Base-by-base conservation (phyloP, 2,113 vertebrate genomes). In the Serinus canaria region DNA sequence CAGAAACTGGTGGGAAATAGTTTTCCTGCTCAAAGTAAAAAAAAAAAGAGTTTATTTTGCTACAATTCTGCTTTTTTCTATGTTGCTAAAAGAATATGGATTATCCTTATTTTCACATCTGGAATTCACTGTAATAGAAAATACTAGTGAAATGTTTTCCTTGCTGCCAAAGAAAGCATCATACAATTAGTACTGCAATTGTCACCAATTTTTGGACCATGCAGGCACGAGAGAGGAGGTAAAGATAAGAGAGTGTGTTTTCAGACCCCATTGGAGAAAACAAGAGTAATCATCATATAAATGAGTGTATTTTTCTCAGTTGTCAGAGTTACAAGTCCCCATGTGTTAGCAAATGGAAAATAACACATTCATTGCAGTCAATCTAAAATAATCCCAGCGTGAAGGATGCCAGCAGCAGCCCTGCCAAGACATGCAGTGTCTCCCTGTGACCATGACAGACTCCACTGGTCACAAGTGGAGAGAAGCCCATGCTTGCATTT, bases 301-400 rank as follows among this genome's bases (percentile, higher is more conserved):
- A 97, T 96, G 68, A 97, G 80, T 87, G 79, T 56, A 76, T 95
- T 97, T 97, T 92, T 94, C 94, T 95, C 95, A 93, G 88, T 92
- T 97, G 87, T 96, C 74, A 63, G 89, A 92, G 76, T 72, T 96
- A 64, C 85, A 92, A 97, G 94, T 92, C 82, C 91, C 93, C 94
- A 92, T 85, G 93, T 96, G 96, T 90, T 98, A 97, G 96, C 96
- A 97, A 98, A 97, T 94, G 92, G 97, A 94, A 97, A 97, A 96
- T 95, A 97, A 95, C 96, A 96, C 92, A 68, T 94, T 86, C 89
- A 82, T 50, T 92, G 94, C 92, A 97, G 80, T 86, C 95, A 97
- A 87, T 97, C 96, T 97, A 81, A 97, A 97, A 93, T 95, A 96
- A 97, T 94, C 94, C 90, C 81, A 17, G 76, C 62, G 82, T 95